Evolutionary conservation across 2,797 vertebrate genomes (phyloP).

Genomic region (Crenuchus spilurus): DNA sequence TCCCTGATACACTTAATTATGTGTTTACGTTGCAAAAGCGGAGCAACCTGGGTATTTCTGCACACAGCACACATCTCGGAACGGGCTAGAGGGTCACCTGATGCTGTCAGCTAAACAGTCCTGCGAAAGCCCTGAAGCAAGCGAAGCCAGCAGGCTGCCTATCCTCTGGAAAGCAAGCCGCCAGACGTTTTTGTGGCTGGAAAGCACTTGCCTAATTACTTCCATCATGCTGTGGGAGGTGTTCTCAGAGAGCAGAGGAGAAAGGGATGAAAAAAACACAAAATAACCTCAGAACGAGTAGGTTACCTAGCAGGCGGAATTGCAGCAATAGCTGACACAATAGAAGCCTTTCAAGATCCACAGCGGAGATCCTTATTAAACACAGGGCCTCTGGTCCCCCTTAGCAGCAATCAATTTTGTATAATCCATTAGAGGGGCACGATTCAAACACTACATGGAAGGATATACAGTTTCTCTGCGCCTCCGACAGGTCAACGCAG

Average conservation of each 20-base stretch:
- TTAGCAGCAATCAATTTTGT: constrained; percentile 6
- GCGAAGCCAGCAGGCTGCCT: constrained; percentile 50
- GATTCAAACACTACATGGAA: background rate
- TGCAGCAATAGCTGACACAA: constrained; percentile 19
- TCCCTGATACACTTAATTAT: constrained; percentile 34
- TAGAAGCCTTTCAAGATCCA: constrained; percentile 34
- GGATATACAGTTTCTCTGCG: background rate
- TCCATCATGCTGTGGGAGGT: constrained; percentile 39
- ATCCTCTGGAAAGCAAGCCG: constrained; percentile 45
- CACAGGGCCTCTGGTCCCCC: constrained; percentile 3
- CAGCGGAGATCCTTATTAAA: constrained; percentile 28
- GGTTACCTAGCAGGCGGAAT: constrained; percentile 8
- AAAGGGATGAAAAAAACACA: background rate
- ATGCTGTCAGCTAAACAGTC: constrained; percentile 48
- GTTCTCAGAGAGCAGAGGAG: background rate
- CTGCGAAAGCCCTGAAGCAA: constrained; percentile 37
- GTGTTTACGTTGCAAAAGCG: constrained; percentile 31
- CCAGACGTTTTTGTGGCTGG: constrained; percentile 45
- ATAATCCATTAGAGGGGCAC: constrained; percentile 17
- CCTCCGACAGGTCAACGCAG: constrained; percentile 10
- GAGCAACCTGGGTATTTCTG: background rate
- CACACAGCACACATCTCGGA: constrained; percentile 32
- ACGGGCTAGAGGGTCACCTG: constrained; percentile 45
- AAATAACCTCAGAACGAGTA: background rate
- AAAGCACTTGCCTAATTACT: constrained; percentile 55